These are phyloP conservation scores for Lithophane socia DNA, from an alignment of 2,888 invertebrate genomes.

Conservation along the genomic window DNA sequence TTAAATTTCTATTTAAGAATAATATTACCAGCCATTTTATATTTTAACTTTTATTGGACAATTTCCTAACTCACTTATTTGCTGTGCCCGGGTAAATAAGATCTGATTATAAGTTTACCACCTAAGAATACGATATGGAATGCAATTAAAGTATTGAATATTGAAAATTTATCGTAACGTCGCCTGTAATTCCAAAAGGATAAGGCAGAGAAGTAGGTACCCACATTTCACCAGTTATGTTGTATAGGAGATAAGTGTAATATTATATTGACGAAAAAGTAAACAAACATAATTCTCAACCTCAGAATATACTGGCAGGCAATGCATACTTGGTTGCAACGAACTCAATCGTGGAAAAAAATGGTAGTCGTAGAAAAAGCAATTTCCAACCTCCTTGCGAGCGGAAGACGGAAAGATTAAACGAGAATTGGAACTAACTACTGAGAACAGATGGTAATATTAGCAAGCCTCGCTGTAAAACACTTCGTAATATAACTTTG, in stretches of 20 bases:
- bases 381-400: slow-evolving; percentile 60
- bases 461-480: slow-evolving; percentile 36
- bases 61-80: no score
- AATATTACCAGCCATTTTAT: neutral
- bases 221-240: neutral
- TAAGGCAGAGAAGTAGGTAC: neutral
- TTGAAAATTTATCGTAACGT: neutral
- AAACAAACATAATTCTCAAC: slow-evolving; percentile 25
- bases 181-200: no score
- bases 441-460: slow-evolving; percentile 42
- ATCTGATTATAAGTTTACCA: no score
- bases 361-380: slow-evolving; percentile 49
- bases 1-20: no score
- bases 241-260: neutral
- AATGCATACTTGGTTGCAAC: slow-evolving; percentile 30
- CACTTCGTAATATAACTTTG: slow-evolving; percentile 35
- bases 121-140: no score
- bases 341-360: slow-evolving; percentile 51
- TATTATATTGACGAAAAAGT: neutral
- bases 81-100: no score
- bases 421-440: slow-evolving; percentile 61
- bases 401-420: slow-evolving; percentile 61
- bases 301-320: neutral
- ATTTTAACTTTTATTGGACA: neutral
- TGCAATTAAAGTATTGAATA: no score